These are phyloP conservation scores for Intellagama lesueurii DNA, from an alignment of 2,797 vertebrate species.

Conservation along the genomic window DNA sequence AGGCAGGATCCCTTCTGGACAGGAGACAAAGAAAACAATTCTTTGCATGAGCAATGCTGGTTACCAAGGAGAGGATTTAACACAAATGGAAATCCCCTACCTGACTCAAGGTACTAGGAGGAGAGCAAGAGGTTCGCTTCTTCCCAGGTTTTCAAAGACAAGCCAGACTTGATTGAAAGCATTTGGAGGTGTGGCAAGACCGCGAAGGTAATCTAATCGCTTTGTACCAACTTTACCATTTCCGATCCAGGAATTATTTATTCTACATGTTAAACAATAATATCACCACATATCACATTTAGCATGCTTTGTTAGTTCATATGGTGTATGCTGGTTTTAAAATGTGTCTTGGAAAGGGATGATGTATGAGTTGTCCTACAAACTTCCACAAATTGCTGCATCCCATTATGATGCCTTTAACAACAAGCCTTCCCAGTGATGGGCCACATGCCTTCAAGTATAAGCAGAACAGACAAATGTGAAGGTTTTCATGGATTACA, in stretches of 20 bases:
- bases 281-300: not conserved
- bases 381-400: not conserved
- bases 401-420: not conserved
- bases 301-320: conserved; percentile 10
- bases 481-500: not conserved
- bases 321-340: fast-evolving
- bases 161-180: conserved; percentile 24
- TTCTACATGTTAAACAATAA: conserved; percentile 33
- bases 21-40: conserved; percentile 38
- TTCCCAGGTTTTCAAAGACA: conserved; percentile 12
- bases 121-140: not conserved
- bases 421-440: not conserved
- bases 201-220: conserved; percentile 33
- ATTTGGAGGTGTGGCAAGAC: conserved; percentile 34
- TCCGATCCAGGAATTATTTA: conserved; percentile 49
- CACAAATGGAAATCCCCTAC: conserved; percentile 56
- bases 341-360: not conserved
- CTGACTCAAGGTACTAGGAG: conserved; percentile 34
- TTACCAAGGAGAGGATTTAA: conserved; percentile 38
- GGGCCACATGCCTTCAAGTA: not conserved
- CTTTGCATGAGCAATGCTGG: conserved; percentile 12
- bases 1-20: conserved; percentile 28
- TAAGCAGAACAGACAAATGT: not conserved
- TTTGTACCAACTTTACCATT: conserved; percentile 49
- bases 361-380: not conserved